Evolutionary conservation across 2,797 vertebrate genomes (phyloP).

Genomic region (Sphaeramia orbicularis): DNA sequence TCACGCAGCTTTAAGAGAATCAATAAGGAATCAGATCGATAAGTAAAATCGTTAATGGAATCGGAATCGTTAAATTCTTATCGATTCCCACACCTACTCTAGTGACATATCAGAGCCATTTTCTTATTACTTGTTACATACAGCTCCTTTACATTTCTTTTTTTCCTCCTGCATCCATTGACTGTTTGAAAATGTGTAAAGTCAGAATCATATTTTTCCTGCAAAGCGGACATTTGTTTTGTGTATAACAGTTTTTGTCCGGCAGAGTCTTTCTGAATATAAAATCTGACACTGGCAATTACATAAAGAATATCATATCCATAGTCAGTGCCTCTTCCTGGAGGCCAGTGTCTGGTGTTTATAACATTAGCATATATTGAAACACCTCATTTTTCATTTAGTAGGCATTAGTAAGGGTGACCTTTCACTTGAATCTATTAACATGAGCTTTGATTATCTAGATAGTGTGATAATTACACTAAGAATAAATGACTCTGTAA

Average conservation of each 20-base stretch:
- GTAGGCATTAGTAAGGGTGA: conserved; percentile 60
- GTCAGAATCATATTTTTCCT: no score
- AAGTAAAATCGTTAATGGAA: no score
- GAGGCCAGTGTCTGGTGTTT: conserved; percentile 38
- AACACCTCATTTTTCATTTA: conserved; percentile 64
- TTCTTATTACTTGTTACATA: no score
- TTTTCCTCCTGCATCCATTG: no score
- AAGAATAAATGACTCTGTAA: conserved; percentile 57
- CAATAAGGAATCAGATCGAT: no score
- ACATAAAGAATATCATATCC: conserved; percentile 19
- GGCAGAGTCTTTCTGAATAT: conserved; percentile 2
- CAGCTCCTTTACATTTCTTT: no score
- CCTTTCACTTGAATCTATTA: conserved; percentile 65
- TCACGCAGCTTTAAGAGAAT: no score
- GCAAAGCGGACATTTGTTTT: no score
- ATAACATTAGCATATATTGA: conserved; percentile 46
- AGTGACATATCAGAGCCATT: no score
- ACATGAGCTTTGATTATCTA: conserved; percentile 66
- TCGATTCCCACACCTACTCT: no score
- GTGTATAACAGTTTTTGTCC: conserved; percentile 5
- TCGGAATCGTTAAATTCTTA: no score
- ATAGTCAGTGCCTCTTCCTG: conserved; percentile 9
- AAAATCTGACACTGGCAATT: conserved; percentile 17
- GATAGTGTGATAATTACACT: conserved; percentile 69
- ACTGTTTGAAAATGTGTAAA: no score